Conservation (phyloP, 2,888 invertebrate genomes). For the Scelioninae gen. 1 region DNA sequence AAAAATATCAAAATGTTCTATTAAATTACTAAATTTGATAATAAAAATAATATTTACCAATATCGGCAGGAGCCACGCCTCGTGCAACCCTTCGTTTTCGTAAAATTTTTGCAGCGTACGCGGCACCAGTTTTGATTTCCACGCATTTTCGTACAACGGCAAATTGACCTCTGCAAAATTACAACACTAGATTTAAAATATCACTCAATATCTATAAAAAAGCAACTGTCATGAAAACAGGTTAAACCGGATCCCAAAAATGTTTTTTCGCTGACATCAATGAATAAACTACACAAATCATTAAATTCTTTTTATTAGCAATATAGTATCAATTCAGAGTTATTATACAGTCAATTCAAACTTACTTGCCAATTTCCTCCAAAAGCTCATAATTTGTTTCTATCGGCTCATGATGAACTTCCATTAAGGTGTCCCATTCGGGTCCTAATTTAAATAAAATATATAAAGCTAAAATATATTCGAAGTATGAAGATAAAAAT, state of each 20-base stretch:
- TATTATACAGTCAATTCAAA: conserved; percentile 30
- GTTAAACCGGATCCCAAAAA: conserved; percentile 45
- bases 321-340: not conserved
- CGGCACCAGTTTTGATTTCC: conserved; percentile 85
- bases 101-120: conserved; percentile 88
- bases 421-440: conserved; percentile 84
- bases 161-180: conserved; percentile 87
- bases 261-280: not conserved
- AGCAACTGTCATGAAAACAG: conserved; percentile 17
- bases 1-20: not conserved
- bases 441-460: conserved; percentile 73
- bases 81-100: conserved; percentile 86
- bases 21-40: not conserved
- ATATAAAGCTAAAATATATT: not conserved
- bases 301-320: not conserved
- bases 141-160: conserved; percentile 87
- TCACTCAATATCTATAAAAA: not conserved
- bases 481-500: not conserved
- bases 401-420: conserved; percentile 85
- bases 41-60: conserved; percentile 79
- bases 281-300: conserved; percentile 5
- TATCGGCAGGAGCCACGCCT: conserved; percentile 87
- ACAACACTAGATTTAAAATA: not conserved
- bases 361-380: conserved; percentile 86
- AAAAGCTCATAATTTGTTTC: conserved; percentile 85